Evolutionary conservation across 2,888 invertebrate genomes (phyloP), one percentile per base, ranked within the genome.

Genomic region (Strigamia crassipes): DNA sequence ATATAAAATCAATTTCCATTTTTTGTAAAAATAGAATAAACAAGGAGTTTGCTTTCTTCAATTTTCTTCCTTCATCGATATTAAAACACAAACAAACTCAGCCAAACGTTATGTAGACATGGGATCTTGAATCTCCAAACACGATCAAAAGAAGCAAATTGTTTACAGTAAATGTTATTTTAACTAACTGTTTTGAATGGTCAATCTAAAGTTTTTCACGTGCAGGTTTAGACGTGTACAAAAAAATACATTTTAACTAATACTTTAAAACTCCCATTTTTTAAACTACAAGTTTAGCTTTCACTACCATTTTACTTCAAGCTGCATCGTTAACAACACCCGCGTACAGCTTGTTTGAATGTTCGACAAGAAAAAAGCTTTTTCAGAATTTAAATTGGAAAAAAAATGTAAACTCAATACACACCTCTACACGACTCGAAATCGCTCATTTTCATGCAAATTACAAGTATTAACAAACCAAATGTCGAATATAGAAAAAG

Each of bases 391-490:
- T 38, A 51, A 51, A 51, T 18, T 51, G 6, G 21, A 21, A 61
- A 73, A 73, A 73, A 73, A 15, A 12, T 31, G 13, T 15, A 13
- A 27, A 27, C 9, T 9, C 23, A 66, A 9, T 23, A 56, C 13
- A 2, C 73, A 10, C 10, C 23, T 9, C n/a, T 10, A 15, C 4
- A 15, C 9, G 73, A 73, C 31, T 73, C 13, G 12, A 73, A 73
- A 73, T 73, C 31, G 15, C 73, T 15, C n/a, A 73, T 73, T 73
- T 73, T 31, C 31, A 73, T 31, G 27, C 31, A 73, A 73, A 73
- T 31, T 73, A 73, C 73, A 73, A 73, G 23, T 73, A 73, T 73
- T 31, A 73, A 27, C 73, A 27, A 27, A 27, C 13, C 10, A 73
- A 31, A 23, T 27, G 56, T 18, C 27, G 31, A 15, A 9, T 27